Evolutionary conservation across 2,797 vertebrate species (phyloP).

Genomic region (Macroramphosus scolopax): DNA sequence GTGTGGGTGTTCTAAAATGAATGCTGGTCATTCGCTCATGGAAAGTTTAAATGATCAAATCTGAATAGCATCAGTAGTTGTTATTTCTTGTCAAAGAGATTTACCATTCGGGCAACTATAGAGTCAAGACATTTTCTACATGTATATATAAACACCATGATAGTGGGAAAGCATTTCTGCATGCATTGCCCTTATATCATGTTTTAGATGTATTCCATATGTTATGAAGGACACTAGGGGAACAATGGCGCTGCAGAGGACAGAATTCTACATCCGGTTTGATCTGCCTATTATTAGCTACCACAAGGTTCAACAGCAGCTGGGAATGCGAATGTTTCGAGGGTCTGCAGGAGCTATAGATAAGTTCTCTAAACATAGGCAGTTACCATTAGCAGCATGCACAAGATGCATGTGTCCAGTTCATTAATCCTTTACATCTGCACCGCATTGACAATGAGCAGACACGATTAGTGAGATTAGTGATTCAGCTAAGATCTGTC

Average conservation of each 20-base stretch:
- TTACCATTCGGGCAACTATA: too few species aligned
- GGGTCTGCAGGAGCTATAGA: constrained; percentile 62
- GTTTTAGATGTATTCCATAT: constrained; percentile 5
- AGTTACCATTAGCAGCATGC: constrained; percentile 44
- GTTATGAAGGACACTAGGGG: constrained; percentile 27
- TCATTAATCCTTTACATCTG: constrained; percentile 12
- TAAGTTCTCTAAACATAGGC: constrained; percentile 66
- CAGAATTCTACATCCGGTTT: constrained; percentile 62
- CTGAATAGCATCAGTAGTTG: neutral
- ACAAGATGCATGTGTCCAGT: constrained; percentile 17
- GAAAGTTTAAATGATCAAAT: neutral
- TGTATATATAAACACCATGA: neutral
- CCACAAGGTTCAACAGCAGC: constrained; percentile 66
- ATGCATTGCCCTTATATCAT: neutral
- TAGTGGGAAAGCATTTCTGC: neutral
- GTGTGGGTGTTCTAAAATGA: neutral
- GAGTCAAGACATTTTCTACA: neutral
- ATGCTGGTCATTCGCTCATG: neutral
- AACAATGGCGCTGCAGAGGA: constrained; percentile 57
- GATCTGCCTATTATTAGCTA: constrained; percentile 60
- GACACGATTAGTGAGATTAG: neutral
- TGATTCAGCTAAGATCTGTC: constrained; percentile 3
- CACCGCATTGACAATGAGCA: constrained; percentile 3
- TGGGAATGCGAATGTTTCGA: constrained; percentile 71
- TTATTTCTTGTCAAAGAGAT: neutral